Base-by-base conservation (phyloP, 2,113 vertebrate genomes). In the Athene noctua region DNA sequence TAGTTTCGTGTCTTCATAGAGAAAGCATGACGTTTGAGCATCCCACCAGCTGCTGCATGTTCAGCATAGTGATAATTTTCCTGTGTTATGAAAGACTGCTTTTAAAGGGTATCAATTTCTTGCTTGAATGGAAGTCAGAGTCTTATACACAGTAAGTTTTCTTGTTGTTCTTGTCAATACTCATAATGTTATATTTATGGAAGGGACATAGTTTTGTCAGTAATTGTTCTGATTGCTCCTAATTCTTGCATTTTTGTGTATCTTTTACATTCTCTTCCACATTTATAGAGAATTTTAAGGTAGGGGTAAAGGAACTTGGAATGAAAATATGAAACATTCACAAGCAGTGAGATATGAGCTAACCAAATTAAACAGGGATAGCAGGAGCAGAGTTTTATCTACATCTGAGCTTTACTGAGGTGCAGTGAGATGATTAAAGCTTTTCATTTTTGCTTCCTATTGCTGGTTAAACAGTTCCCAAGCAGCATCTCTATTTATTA, bases 21-120 rank as follows among this genome's bases (percentile, higher is more conserved):
- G 27, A 34, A 81, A 86, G 34, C 51, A 49, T 87, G 86, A 75
- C 94, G 72, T 94, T 79, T 92, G 70, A 93, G n/a, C 47, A 83
- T 79, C 61, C 55, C 55, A 92, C 32, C 59, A 90, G 63, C 29
- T 90, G 21, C 72, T 95, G 29, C 26, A 15, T 42, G 57, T 81
- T 92, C 71, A 81, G n/a, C 78, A 73, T 30, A 52, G 72, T 63
- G 55, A 94, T 44, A 74, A 73, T 90, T 92, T 88, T 44, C n/a
- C 25, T 42, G 23, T 71, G 63, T 74, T 93, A 90, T 22, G 67
- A 78, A 67, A 52, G 30, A n/a, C n/a, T 3, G 1, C 47, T 90
- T 94, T 75, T 88, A 86, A 96, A 93, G 72, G 71, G 55, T 75
- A 80, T 55, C 75, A 90, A 5, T 80, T 96, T 81, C 54, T 90